A percentile compares a stretch with the other conserved stretches of the same genome.
Evolutionary conservation across 2,113 vertebrate genomes (phyloP).

Genomic region (Sceloporus tristichus): DNA sequence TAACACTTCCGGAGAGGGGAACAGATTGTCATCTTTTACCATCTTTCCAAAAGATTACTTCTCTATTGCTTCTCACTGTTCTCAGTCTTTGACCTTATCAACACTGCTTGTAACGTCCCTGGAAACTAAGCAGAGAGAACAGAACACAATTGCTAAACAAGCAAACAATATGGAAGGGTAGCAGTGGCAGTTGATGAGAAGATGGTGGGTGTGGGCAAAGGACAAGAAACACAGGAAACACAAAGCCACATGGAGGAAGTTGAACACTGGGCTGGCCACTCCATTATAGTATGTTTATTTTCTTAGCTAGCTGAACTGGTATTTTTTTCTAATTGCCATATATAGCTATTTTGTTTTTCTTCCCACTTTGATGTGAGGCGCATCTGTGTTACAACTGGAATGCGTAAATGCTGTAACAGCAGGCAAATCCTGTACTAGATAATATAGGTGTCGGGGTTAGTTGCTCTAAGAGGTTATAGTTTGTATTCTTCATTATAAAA

Average conservation of each 20-base stretch:
- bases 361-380: not conserved
- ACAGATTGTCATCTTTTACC: not conserved
- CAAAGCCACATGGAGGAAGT: not conserved
- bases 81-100: not conserved
- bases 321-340: constrained; percentile 1
- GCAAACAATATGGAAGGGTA: not conserved
- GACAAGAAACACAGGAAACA: not conserved
- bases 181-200: not conserved
- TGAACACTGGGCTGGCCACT: not conserved
- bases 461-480: constrained; percentile 32
- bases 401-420: not conserved
- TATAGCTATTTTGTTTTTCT: constrained; percentile 38
- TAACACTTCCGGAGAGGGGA: not conserved
- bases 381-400: not conserved
- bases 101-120: not conserved
- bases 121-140: not conserved
- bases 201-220: not conserved
- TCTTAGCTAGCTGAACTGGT: not conserved
- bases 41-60: not conserved
- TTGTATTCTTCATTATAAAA: constrained; percentile 21
- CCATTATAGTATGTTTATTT: not conserved
- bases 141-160: not conserved
- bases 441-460: not conserved
- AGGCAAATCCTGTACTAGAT: not conserved
- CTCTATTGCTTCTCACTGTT: not conserved